Evolutionary conservation across 2,888 invertebrate genomes (phyloP).

Genomic region (Meloe dianella): DNA sequence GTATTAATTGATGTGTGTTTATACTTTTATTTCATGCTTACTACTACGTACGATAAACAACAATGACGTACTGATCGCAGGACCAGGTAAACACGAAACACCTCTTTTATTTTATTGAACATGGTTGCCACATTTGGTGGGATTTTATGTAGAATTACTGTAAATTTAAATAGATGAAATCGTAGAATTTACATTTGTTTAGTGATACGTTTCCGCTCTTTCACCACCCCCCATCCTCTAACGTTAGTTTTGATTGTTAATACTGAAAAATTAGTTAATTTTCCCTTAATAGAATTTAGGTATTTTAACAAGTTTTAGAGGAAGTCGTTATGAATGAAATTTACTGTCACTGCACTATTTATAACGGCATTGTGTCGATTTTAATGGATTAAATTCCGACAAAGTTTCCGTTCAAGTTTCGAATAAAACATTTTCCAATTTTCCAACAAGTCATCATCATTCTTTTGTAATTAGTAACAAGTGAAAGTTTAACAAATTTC

Average conservation of each 20-base stretch:
- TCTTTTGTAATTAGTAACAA: not conserved
- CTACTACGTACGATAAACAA: not conserved
- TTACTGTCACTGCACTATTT: not conserved
- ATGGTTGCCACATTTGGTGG: conserved; percentile 44
- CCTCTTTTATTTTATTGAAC: conserved; percentile 24
- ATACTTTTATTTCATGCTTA: conserved; percentile 3
- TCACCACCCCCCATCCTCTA: not conserved
- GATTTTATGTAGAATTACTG: conserved; percentile 28
- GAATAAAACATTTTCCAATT: not conserved
- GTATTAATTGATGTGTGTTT: not conserved
- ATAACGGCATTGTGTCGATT: not conserved
- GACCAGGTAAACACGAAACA: conserved; percentile 52
- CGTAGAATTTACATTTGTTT: conserved; percentile 10
- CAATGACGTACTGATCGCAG: conserved; percentile 34
- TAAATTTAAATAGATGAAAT: conserved; percentile 11
- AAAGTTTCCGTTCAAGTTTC: not conserved
- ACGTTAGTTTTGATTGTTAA: not conserved
- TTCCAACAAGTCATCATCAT: not conserved
- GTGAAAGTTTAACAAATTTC: conserved; percentile 5
- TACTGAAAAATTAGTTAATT: not conserved
- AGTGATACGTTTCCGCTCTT: not conserved
- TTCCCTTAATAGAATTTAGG: not conserved
- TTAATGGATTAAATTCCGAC: conserved; percentile 3
- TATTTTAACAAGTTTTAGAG: not conserved
- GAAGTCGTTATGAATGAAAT: conserved; percentile 6